Evolutionary conservation across 1,140 invertebrate species (phyloP).

Genomic region (Cotesia glomerata): DNA sequence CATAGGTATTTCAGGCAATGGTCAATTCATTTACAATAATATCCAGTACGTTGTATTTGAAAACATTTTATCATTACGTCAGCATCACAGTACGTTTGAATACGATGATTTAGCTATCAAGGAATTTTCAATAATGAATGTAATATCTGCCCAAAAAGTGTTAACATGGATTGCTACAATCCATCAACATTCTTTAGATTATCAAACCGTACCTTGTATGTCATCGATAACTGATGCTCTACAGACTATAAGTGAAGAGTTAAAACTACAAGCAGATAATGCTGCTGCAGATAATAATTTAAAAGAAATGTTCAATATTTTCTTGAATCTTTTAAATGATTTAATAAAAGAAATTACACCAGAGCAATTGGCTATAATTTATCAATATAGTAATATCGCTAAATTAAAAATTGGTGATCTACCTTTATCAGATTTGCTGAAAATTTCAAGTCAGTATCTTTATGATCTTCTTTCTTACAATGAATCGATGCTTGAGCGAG

Average conservation of each 20-base stretch:
- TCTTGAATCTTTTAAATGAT: not conserved
- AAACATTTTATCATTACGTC: not conserved
- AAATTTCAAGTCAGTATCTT: not conserved
- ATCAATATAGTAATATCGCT: not conserved
- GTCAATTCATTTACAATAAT: not conserved
- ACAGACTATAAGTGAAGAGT: not conserved
- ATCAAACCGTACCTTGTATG: not conserved
- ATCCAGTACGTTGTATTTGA: not conserved
- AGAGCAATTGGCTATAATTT: not conserved
- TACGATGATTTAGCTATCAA: not conserved
- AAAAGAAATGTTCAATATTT: not conserved
- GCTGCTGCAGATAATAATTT: not conserved
- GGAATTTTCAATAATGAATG: not conserved
- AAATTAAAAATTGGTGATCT: not conserved
- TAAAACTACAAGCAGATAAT: not conserved
- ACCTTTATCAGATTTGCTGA: not conserved
- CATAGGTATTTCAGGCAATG: not conserved
- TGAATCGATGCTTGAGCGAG: not conserved
- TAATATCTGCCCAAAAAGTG: not conserved
- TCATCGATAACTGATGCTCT: not conserved
- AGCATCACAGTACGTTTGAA: not conserved
- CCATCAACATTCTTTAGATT: not conserved
- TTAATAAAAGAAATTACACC: not conserved
- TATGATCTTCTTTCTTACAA: not conserved
- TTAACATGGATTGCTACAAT: not conserved